These are phyloP conservation scores for Phataginus tricuspis DNA, from an alignment of 2,797 vertebrate genomes.

Conservation along the genomic window DNA sequence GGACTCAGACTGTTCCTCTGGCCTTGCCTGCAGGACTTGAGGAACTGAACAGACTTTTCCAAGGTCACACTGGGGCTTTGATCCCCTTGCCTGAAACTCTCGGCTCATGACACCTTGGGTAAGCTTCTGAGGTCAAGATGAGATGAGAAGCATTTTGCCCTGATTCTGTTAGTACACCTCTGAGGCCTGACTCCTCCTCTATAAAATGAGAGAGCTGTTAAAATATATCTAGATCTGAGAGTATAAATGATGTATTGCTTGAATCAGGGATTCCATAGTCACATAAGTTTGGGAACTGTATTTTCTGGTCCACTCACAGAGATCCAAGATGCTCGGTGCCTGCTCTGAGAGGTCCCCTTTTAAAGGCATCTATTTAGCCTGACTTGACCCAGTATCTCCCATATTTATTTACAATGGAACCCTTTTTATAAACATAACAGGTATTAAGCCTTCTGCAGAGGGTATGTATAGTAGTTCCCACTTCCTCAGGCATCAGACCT, in stretches of 20 bases:
- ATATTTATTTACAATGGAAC: not conserved
- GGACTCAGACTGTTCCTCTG: not conserved
- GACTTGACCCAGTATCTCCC: too few species aligned
- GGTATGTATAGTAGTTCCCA: fast-evolving
- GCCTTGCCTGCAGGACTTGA: not conserved
- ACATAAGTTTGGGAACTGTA: not conserved
- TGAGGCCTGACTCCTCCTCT: not conserved
- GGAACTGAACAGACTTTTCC: not conserved
- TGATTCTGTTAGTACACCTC: not conserved
- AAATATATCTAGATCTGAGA: not conserved
- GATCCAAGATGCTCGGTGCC: fast-evolving
- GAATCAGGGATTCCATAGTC: not conserved
- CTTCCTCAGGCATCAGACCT: not conserved
- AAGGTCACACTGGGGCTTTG: not conserved
- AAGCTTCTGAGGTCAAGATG: not conserved
- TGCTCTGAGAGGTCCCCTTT: not conserved
- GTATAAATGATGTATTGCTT: not conserved
- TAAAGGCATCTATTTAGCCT: not conserved
- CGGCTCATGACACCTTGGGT: too few species aligned
- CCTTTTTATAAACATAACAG: not conserved
- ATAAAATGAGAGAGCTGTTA: not conserved
- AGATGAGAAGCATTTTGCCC: not conserved
- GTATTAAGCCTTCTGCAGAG: not conserved
- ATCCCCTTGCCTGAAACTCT: not conserved
- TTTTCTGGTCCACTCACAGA: not conserved